These are phyloP conservation scores for Mastomys coucha DNA, from an alignment of 2,113 vertebrate genomes.

Conservation along the genomic window DNA sequence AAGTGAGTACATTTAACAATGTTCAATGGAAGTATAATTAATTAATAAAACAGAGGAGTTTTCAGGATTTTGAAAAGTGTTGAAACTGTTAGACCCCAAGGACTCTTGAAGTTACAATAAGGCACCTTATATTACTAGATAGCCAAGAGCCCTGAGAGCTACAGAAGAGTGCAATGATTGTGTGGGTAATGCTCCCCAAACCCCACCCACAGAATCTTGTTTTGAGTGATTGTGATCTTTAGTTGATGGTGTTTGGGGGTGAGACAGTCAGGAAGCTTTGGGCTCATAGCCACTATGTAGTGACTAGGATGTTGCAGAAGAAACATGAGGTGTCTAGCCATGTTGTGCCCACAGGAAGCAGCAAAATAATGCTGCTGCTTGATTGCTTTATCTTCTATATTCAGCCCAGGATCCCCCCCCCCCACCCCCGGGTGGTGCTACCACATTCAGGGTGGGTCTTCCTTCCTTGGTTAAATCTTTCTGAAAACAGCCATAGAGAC, in stretches of 20 bases:
- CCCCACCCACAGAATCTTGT: background rate
- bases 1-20: background rate
- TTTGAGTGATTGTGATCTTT: background rate
- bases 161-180: background rate
- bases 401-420: too few species aligned
- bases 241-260: background rate
- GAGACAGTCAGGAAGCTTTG: background rate
- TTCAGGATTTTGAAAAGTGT: background rate
- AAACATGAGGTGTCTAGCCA: background rate
- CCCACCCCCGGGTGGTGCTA: background rate
- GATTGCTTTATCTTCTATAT: background rate
- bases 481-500: background rate
- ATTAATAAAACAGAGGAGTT: background rate
- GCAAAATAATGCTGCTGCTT: background rate
- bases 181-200: background rate
- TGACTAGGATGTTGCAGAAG: background rate
- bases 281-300: background rate
- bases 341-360: background rate
- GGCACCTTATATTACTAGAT: background rate
- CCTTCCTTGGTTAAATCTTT: background rate
- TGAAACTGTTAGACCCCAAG: background rate
- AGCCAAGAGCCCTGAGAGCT: background rate
- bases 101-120: background rate
- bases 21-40: background rate
- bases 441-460: background rate